Evolutionary conservation across 37 sponge, comb jelly and placozoan species (phyloP), one percentile per base, ranked within the genome.

Genomic region (Ianthella basta): DNA sequence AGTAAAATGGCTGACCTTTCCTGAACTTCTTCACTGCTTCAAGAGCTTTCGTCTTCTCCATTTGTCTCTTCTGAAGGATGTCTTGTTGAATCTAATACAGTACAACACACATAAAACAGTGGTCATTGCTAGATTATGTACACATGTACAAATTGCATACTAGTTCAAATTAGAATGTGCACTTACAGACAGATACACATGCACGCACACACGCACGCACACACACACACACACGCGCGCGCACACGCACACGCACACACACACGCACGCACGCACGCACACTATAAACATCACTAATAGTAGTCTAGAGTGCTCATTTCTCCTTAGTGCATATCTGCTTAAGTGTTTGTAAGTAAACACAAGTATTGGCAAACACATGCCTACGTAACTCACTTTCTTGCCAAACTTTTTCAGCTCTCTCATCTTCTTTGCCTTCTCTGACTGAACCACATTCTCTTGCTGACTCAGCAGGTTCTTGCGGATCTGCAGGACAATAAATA

Each of bases 401-500:
- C 99, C 95, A 85, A 84, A 95, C 81, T 93, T 97, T 59, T 91
- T 90, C 59, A 95, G 60, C 38, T 93, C 93, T 60, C 97, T 82
- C 65, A 89, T 78, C 59, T 96, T 98, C 33, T 89, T 83, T 20
- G 90, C 91, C 68, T 98, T 96, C 57, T 98, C 99, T 19, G 86
- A 83, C 63, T 80, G 54, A 66, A 92, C 97, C 36, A 93, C 66
- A 14, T 68, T 60, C 82, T 97, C 86, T 78, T 98, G 88, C 35
- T 93, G 75, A 85, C 83, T 88, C 53, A 98, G 56, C 64, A 98
- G 79, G 54, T 68, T 87, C 80, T 94, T 84, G 55, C 93, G 75
- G 0, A 97, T 87, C 95, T 94, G 72, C 3, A 44, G 50, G 50
- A 44, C 50, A 3, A 8, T 3, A 44, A 44, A 44, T 44, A 29